Evolutionary conservation across 1,140 invertebrate genomes (phyloP).

Genomic region (Paraescarpia echinospica): DNA sequence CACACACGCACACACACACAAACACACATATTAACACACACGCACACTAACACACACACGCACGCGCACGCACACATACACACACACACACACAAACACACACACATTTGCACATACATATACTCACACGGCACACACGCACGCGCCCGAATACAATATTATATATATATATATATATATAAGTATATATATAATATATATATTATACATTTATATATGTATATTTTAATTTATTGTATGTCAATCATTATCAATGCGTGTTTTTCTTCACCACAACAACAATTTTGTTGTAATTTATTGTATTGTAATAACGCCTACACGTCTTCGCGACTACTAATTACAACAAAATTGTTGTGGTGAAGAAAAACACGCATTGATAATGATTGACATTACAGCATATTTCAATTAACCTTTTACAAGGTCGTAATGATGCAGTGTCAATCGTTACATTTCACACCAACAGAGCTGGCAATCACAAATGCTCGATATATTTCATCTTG

Average conservation of each 20-base stretch:
- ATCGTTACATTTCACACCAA: not conserved
- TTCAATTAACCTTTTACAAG: not conserved
- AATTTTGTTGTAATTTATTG: too few species aligned
- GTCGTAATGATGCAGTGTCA: not conserved
- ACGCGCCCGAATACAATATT: not conserved
- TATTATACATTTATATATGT: not conserved
- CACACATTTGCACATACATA: too few species aligned
- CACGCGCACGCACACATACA: too few species aligned
- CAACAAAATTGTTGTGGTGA: too few species aligned
- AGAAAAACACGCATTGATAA: not conserved
- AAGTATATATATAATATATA: not conserved
- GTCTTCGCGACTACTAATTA: too few species aligned
- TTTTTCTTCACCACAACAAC: too few species aligned
- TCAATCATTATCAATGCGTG: too few species aligned
- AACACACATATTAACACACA: not conserved
- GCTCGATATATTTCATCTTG: not conserved
- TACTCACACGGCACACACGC: not conserved
- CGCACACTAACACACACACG: not conserved
- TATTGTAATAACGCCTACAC: too few species aligned
- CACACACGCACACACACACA: not conserved
- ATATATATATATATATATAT: not conserved
- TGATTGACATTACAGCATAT: not conserved
- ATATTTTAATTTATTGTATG: not conserved
- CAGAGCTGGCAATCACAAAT: not conserved
- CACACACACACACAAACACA: too few species aligned